phyloP scores from a whole-genome alignment of 1,140 invertebrate species.

The Ostrea denselamellosa region DNA sequence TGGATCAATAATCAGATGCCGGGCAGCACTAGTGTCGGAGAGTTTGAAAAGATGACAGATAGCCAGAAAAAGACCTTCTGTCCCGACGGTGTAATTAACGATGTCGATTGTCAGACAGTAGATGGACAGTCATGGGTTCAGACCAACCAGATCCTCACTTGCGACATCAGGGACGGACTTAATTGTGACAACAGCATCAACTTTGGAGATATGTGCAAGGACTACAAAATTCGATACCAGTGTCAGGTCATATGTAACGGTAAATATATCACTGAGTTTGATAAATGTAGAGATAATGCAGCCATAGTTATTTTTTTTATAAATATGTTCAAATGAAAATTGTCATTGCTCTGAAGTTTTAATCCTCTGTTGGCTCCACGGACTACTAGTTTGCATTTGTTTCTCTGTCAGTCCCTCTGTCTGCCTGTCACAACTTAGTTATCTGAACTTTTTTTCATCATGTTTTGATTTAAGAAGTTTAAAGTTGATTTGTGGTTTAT shows the following conservation, averaged over 20 bases:
- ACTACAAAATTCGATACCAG: conserved; percentile 78
- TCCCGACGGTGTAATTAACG: conserved; percentile 62
- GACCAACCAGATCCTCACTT: conserved; percentile 56
- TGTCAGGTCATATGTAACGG: conserved; percentile 66
- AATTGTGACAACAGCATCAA: conserved; percentile 63
- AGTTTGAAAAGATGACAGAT: conserved; percentile 48
- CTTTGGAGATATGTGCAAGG: conserved; percentile 70
- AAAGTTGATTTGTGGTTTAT: too few species aligned
- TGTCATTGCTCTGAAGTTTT: too few species aligned
- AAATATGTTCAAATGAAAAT: too few species aligned
- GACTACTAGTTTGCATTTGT: too few species aligned
- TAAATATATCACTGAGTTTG: neutral
- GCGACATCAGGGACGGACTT: conserved; percentile 62
- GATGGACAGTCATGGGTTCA: conserved; percentile 57
- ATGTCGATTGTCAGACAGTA: conserved; percentile 71
- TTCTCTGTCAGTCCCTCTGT: too few species aligned
- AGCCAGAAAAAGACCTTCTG: conserved; percentile 65
- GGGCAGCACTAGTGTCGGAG: conserved; percentile 37
- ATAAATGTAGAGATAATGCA: too few species aligned
- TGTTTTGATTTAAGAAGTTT: too few species aligned
- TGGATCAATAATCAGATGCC: conserved; percentile 59
- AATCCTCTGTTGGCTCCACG: too few species aligned
- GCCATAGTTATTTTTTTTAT: too few species aligned
- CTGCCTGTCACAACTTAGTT: too few species aligned
- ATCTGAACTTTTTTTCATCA: too few species aligned